A percentile compares a stretch with the other conserved stretches of the same genome.
These are phyloP conservation scores for Virgularia gustaviana DNA, from an alignment of 92 coral and sea anemone genomes.

Conservation along the genomic window DNA sequence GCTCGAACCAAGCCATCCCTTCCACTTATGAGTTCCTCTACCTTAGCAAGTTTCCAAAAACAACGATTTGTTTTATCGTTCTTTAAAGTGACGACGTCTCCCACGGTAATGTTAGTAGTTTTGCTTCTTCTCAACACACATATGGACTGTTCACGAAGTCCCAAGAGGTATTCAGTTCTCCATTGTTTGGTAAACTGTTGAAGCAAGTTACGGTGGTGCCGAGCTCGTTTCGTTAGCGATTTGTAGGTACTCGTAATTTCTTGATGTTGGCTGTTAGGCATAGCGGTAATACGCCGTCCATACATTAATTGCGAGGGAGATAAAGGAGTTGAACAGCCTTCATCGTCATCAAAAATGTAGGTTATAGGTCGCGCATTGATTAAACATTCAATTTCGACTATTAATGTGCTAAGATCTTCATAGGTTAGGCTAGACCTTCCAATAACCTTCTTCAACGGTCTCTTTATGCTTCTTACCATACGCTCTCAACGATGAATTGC, in stretches of 20 bases:
- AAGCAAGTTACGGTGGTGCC: slow-evolving; percentile 40
- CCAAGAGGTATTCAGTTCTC: background rate
- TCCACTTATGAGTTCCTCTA: slow-evolving; percentile 35
- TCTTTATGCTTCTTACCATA: slow-evolving; percentile 24
- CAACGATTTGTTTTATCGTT: slow-evolving; percentile 38
- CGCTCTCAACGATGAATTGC: slow-evolving; percentile 34
- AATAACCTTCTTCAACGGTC: slow-evolving; percentile 27
- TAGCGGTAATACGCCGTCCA: slow-evolving; percentile 29
- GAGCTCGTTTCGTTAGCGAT: slow-evolving; percentile 45
- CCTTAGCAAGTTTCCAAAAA: slow-evolving; percentile 35
- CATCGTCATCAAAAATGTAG: slow-evolving; percentile 30
- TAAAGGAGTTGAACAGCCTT: background rate
- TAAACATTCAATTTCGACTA: slow-evolving; percentile 8
- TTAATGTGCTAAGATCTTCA: slow-evolving; percentile 27
- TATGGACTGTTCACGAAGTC: background rate
- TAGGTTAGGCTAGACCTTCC: slow-evolving; percentile 5
- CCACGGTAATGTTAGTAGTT: background rate
- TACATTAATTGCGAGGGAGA: slow-evolving; percentile 34
- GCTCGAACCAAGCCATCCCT: slow-evolving; percentile 41
- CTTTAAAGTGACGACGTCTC: slow-evolving; percentile 38
- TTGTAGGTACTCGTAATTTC: slow-evolving; percentile 37
- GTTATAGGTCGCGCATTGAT: slow-evolving; percentile 31
- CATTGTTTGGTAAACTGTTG: slow-evolving; percentile 42
- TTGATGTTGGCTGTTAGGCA: slow-evolving; percentile 23
- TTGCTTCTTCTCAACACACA: background rate